A percentile compares a stretch with the other conserved stretches of the same genome.
Conservation (phyloP, 1,140 invertebrate genomes). For the Platorchestia sp. region DNA sequence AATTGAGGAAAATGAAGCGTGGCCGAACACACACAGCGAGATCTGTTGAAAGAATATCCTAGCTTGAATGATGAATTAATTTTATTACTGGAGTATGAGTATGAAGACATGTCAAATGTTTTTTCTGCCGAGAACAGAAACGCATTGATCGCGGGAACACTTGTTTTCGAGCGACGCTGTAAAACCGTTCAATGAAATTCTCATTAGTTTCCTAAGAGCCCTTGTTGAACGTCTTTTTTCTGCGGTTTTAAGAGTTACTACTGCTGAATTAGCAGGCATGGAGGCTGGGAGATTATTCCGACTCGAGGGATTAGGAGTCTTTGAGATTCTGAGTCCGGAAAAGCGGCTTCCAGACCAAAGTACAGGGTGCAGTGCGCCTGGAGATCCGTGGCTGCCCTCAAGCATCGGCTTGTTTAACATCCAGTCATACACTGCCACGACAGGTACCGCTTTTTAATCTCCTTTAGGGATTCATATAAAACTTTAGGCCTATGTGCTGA, state of each 20-base stretch:
- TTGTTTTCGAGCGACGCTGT: not conserved
- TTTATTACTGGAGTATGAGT: not conserved
- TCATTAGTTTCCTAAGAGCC: not conserved
- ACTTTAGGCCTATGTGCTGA: constrained; percentile 1
- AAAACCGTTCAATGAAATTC: not conserved
- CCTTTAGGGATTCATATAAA: not conserved
- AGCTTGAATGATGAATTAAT: not conserved
- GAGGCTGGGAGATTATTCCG: not conserved
- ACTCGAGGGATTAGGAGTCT: not conserved
- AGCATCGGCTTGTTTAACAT: not conserved
- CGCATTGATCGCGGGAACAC: not conserved
- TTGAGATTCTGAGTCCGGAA: not conserved
- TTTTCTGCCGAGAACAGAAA: not conserved
- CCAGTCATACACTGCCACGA: not conserved
- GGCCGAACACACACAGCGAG: not conserved
- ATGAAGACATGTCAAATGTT: not conserved
- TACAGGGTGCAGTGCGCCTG: not conserved
- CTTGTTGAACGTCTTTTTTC: not conserved
- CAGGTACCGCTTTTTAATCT: constrained; percentile 17
- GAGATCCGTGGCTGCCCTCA: not conserved
- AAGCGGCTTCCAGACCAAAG: not conserved
- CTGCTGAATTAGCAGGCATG: not conserved
- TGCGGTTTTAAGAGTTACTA: not conserved
- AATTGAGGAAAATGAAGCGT: not conserved
- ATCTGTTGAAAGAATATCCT: not conserved